phyloP scores from a whole-genome alignment of 2,113 vertebrate species.

The Semicossyphus pulcher region DNA sequence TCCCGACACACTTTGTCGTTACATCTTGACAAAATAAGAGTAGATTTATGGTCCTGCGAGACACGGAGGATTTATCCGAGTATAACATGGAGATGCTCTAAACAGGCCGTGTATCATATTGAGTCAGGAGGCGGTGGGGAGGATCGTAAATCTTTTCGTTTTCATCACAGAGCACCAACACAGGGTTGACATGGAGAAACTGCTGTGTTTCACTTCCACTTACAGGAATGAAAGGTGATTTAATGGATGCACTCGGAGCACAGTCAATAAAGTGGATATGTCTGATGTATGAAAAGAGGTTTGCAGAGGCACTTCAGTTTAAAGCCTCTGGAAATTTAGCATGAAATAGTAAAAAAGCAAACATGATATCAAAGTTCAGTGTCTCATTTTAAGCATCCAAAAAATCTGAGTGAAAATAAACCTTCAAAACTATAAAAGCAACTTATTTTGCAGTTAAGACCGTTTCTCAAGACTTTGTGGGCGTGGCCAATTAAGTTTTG shows the following conservation, averaged over 20 bases:
- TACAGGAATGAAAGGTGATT: slow-evolving; percentile 33
- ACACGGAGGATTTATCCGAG: slow-evolving; percentile 19
- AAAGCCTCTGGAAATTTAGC: too few species aligned
- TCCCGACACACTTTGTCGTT: slow-evolving; percentile 11
- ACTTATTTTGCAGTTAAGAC: too few species aligned
- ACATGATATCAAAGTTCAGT: too few species aligned
- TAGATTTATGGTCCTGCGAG: slow-evolving; percentile 39
- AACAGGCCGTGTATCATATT: slow-evolving; percentile 50
- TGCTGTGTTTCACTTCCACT: slow-evolving; percentile 25
- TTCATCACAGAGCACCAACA: slow-evolving; percentile 33
- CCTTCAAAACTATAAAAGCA: background rate
- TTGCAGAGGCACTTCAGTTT: too few species aligned
- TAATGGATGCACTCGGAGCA: slow-evolving; percentile 1
- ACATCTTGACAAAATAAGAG: background rate
- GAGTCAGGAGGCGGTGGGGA: background rate
- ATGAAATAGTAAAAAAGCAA: too few species aligned
- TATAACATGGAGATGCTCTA: slow-evolving; percentile 21
- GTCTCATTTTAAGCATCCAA: background rate
- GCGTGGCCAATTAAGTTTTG: too few species aligned
- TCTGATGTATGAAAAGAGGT: background rate
- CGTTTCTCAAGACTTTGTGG: too few species aligned
- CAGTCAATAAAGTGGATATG: slow-evolving; percentile 13
- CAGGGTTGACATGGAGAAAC: slow-evolving; percentile 41
- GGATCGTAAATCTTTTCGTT: slow-evolving; percentile 41
- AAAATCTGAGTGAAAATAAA: background rate